Conservation (phyloP, 2,113 vertebrate species). For the Paratilapia polleni region DNA sequence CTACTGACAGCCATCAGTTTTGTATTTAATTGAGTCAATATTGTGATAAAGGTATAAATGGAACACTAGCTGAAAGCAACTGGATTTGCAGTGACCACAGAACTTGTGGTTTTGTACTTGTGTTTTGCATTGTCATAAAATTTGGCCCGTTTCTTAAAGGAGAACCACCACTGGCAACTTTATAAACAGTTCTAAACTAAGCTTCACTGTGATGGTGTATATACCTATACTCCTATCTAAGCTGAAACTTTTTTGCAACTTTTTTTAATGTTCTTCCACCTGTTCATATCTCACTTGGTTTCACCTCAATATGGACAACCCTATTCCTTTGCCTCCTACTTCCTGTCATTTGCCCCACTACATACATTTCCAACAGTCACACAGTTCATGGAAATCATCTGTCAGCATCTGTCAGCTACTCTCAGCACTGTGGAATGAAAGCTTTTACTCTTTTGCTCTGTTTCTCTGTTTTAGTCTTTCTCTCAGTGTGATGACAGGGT, state of each 20-base stretch:
- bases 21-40: not conserved
- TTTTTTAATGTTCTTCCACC: not conserved
- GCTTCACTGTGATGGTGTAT: no score
- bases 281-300: not conserved
- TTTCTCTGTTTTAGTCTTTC: not conserved
- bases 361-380: slow-evolving; percentile 35
- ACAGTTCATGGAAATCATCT: slow-evolving; percentile 49
- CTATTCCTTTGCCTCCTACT: slow-evolving; percentile 36
- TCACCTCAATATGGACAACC: slow-evolving; percentile 25
- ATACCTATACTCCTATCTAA: not conserved
- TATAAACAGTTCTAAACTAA: no score
- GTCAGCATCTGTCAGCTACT: slow-evolving; percentile 42
- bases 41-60: not conserved
- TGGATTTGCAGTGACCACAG: not conserved
- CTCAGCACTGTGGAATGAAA: slow-evolving; percentile 16
- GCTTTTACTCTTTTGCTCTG: not conserved
- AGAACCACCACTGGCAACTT: not conserved
- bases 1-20: not conserved
- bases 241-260: not conserved
- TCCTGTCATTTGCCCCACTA: not conserved
- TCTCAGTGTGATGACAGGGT: not conserved
- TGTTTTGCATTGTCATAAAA: not conserved
- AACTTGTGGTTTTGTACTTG: not conserved
- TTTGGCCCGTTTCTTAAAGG: not conserved
- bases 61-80: not conserved